Percentiles rank a stretch among this genome's conserved stretches.
These are phyloP conservation scores for Cephalopachus bancanus DNA, from an alignment of 2,797 vertebrate genomes.

Conservation along the genomic window DNA sequence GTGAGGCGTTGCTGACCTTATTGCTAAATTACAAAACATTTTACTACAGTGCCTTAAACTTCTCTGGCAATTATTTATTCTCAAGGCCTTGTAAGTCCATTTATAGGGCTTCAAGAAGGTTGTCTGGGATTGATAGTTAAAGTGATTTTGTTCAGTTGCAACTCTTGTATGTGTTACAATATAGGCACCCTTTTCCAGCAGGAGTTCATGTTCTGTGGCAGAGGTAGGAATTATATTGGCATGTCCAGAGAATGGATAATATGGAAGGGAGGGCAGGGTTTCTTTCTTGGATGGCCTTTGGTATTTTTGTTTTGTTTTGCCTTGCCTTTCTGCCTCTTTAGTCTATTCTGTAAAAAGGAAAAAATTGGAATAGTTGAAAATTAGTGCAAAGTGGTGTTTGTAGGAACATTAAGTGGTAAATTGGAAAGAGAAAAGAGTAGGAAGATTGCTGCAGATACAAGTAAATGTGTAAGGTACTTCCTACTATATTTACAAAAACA, in stretches of 20 bases:
- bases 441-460: conserved; percentile 66
- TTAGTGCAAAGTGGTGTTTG: neutral
- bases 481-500: conserved; percentile 72
- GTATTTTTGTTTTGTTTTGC: conserved; percentile 34
- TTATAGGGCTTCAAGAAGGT: conserved; percentile 32
- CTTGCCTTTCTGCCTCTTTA: conserved; percentile 36
- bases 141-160: conserved; percentile 39
- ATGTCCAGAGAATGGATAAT: neutral
- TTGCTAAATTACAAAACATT: conserved; percentile 32
- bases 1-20: conserved; percentile 27
- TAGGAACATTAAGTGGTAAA: conserved; percentile 49
- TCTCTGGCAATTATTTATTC: conserved; percentile 32
- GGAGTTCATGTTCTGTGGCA: neutral
- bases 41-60: conserved; percentile 25
- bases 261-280: neutral
- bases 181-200: neutral
- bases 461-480: conserved; percentile 68
- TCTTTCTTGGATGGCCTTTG: neutral
- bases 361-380: conserved; percentile 10
- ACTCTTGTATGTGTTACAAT: neutral
- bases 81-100: conserved; percentile 28
- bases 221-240: neutral
- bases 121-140: conserved; percentile 18
- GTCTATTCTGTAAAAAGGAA: neutral
- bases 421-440: conserved; percentile 66